Conservation (phyloP, 2,888 invertebrate species). For the Nemotelus nigrinus region DNA sequence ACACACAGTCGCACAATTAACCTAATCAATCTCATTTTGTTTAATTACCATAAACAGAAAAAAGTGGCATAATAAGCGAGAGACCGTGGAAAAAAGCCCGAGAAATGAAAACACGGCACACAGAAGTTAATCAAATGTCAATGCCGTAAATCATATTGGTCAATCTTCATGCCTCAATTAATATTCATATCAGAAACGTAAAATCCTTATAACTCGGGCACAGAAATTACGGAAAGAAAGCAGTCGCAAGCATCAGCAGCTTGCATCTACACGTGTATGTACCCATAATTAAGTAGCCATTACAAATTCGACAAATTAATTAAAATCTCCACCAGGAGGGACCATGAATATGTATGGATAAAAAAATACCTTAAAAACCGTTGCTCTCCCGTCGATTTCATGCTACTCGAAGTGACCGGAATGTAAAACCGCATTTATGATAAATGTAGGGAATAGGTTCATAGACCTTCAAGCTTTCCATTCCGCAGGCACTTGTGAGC, state of each 20-base stretch:
- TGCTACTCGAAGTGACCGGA: slow-evolving; percentile 23
- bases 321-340: slow-evolving; percentile 3
- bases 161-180: slow-evolving; percentile 44
- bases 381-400: slow-evolving; percentile 36
- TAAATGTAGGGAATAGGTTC: slow-evolving; percentile 31
- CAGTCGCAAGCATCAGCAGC: neutral
- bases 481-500: neutral
- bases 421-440: slow-evolving; percentile 14
- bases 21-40: slow-evolving; percentile 37
- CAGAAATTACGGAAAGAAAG: slow-evolving; percentile 19
- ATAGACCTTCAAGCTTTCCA: slow-evolving; percentile 19
- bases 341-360: neutral
- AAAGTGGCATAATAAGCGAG: slow-evolving; percentile 8
- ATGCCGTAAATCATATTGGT: slow-evolving; percentile 49
- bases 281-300: slow-evolving; percentile 48
- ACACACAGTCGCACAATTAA: slow-evolving; percentile 17
- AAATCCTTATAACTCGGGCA: slow-evolving; percentile 20
- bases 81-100: neutral
- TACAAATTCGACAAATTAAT: slow-evolving; percentile 51
- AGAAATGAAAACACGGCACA: slow-evolving; percentile 9
- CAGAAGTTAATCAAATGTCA: slow-evolving; percentile 50
- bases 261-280: neutral
- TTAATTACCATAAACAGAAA: slow-evolving; percentile 26
- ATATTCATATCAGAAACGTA: slow-evolving; percentile 47
- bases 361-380: slow-evolving; percentile 16